Evolutionary conservation across 1,140 invertebrate species (phyloP).

Genomic region (Leptinotarsa lineolata): DNA sequence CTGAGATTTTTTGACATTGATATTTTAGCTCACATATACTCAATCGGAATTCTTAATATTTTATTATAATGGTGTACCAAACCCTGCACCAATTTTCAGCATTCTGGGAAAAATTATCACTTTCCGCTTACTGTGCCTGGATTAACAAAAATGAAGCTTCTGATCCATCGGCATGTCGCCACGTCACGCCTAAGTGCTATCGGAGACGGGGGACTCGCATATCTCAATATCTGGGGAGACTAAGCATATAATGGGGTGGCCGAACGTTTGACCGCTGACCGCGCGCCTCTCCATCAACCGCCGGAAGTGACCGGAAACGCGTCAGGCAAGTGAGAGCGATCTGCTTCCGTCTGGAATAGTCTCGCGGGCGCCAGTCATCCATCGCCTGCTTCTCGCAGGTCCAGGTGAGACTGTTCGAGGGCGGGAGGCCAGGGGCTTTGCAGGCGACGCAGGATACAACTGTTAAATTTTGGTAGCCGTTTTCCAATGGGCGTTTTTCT

Average conservation of each 20-base stretch:
- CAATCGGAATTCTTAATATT: no score
- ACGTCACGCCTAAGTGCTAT: conserved; percentile 35
- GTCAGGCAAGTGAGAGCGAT: conserved; percentile 2
- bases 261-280: conserved; percentile 35
- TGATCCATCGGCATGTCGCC: conserved; percentile 20
- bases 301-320: conserved; percentile 12
- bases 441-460: no score
- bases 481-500: no score
- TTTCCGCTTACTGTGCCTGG: no score
- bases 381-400: neutral
- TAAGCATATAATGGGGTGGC: conserved; percentile 27
- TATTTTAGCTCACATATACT: no score
- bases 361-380: neutral
- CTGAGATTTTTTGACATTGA: no score
- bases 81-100: no score
- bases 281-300: conserved; percentile 1
- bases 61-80: no score
- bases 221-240: conserved; percentile 32
- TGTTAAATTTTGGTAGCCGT: no score
- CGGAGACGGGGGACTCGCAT: conserved; percentile 23
- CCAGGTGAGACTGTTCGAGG: conserved; percentile 1
- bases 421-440: no score
- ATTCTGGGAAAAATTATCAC: no score
- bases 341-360: neutral
- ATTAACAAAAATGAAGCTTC: neutral